Conservation (phyloP, 2,888 invertebrate species). For the Yponomeuta cagnagella region DNA sequence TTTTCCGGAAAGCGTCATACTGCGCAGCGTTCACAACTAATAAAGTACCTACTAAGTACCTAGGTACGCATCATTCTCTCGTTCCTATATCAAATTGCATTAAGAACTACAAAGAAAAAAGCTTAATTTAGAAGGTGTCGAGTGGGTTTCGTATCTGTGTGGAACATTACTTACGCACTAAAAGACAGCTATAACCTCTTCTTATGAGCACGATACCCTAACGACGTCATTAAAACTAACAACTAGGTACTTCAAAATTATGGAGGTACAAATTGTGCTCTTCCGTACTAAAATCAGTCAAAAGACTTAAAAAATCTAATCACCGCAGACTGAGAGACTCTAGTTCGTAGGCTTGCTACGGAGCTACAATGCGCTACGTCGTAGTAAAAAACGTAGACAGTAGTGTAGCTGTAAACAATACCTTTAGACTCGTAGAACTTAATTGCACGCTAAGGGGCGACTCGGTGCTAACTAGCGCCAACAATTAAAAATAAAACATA, state of each 20-base stretch:
- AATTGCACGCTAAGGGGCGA: no score
- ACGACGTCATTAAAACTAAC: slow-evolving; percentile 3
- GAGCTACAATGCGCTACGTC: background rate
- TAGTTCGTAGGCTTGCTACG: background rate
- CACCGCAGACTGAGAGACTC: background rate
- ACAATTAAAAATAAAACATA: no score
- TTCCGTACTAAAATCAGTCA: background rate
- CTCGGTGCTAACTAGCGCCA: no score
- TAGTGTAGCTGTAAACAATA: background rate
- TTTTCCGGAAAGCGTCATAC: no score
- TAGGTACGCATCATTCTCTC: no score
- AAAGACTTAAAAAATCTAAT: background rate
- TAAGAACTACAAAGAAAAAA: background rate
- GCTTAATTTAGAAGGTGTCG: background rate
- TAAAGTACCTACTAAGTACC: no score
- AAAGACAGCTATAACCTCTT: background rate
- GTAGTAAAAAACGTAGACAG: background rate
- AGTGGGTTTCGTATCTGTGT: background rate
- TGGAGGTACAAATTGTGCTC: background rate
- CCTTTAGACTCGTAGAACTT: background rate
- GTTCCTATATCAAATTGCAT: background rate
- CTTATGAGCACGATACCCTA: background rate
- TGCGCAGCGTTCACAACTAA: no score
- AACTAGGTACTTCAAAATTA: background rate
- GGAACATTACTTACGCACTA: background rate